phyloP scores from a whole-genome alignment of 1,140 invertebrate genomes.

The Aradophagus sp. region DNA sequence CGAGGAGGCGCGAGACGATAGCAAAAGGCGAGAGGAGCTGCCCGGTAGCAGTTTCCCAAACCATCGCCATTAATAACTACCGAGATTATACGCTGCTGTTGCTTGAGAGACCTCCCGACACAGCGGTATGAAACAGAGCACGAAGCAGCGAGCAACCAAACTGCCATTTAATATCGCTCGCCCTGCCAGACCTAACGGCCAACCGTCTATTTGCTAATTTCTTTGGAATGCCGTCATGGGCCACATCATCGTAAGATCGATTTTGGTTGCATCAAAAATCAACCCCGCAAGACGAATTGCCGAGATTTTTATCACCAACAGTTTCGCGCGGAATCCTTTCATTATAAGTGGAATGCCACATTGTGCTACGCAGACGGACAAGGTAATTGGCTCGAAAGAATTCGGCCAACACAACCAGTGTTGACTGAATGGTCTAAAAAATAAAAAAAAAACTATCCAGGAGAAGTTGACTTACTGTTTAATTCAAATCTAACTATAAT shows the following conservation, averaged over 20 bases:
- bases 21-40: slow-evolving; percentile 60
- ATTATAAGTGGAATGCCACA: slow-evolving; percentile 28
- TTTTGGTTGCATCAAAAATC: slow-evolving; percentile 54
- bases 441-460: too few relatives aligned
- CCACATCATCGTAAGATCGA: slow-evolving; percentile 50
- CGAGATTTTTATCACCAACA: slow-evolving; percentile 50
- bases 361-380: slow-evolving; percentile 7
- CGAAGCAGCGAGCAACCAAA: slow-evolving; percentile 58
- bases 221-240: slow-evolving; percentile 63
- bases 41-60: slow-evolving; percentile 74
- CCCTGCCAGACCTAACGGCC: slow-evolving; percentile 58
- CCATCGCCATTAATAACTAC: slow-evolving; percentile 72
- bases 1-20: slow-evolving; percentile 47
- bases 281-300: slow-evolving; percentile 45
- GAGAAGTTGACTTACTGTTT: too few relatives aligned
- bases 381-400: slow-evolving; percentile 29
- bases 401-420: slow-evolving; percentile 23
- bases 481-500: too few relatives aligned
- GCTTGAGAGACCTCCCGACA: slow-evolving; percentile 54
- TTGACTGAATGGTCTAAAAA: slow-evolving; percentile 4
- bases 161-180: slow-evolving; percentile 68
- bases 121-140: slow-evolving; percentile 56
- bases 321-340: slow-evolving; percentile 43
- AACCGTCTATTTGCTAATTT: slow-evolving; percentile 68
- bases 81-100: slow-evolving; percentile 72